phyloP scores from a whole-genome alignment of 2,113 vertebrate genomes.

The Protobothrops flavoviridis region DNA sequence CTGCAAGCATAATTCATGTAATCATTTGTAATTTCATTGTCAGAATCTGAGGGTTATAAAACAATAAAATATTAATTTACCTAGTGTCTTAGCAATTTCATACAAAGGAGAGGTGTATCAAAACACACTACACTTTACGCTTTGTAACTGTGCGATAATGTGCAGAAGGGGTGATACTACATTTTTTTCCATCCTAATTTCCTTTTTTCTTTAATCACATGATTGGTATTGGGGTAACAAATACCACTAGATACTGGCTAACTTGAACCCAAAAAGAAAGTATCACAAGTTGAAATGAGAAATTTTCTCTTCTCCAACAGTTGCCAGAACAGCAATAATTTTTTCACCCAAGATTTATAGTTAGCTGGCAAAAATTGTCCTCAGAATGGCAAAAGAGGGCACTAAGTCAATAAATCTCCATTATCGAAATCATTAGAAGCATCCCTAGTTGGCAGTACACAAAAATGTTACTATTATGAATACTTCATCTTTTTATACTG shows the following conservation, averaged over 20 bases:
- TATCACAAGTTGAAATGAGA: slow-evolving; percentile 46
- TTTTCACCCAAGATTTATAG: slow-evolving; percentile 53
- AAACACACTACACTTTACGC: neutral
- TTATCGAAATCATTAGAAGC: slow-evolving; percentile 56
- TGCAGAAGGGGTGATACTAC: neutral
- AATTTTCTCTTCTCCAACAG: slow-evolving; percentile 35
- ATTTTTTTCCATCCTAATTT: neutral
- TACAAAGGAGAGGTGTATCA: neutral
- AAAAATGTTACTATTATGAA: slow-evolving; percentile 57
- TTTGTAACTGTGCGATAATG: neutral
- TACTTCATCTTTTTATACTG: slow-evolving; percentile 37
- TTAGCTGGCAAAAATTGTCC: slow-evolving; percentile 53
- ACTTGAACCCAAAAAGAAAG: slow-evolving; percentile 3
- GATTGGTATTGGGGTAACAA: neutral
- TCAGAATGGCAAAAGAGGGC: slow-evolving; percentile 52
- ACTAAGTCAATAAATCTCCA: slow-evolving; percentile 53
- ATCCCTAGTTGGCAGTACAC: slow-evolving; percentile 54
- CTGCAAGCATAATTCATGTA: neutral
- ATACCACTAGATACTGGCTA: slow-evolving; percentile 28
- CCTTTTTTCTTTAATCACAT: neutral
- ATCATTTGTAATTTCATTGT: neutral
- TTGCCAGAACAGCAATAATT: slow-evolving; percentile 48
- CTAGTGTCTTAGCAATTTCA: neutral
- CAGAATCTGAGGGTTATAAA: neutral
- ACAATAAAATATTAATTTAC: neutral